phyloP scores from a whole-genome alignment of 2,797 vertebrate genomes.

The Periophthalmus magnuspinnatus region DNA sequence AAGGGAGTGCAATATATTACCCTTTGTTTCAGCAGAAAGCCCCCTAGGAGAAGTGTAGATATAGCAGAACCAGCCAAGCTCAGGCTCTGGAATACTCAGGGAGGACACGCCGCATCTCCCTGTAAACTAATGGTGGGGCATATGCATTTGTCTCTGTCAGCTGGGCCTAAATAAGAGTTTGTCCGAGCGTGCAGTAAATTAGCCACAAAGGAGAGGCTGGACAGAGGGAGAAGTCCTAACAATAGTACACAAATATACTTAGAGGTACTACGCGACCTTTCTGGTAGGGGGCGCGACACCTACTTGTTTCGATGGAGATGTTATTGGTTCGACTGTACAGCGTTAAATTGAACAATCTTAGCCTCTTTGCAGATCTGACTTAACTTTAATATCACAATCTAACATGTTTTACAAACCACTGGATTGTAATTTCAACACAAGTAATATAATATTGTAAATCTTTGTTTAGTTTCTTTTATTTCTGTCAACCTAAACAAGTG shows the following conservation, averaged over 20 bases:
- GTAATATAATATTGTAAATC: neutral
- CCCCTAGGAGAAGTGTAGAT: constrained; percentile 25
- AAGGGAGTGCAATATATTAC: constrained; percentile 50
- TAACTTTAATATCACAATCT: too few species aligned
- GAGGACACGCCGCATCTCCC: constrained; percentile 4
- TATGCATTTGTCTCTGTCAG: constrained; percentile 5
- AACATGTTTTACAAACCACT: neutral
- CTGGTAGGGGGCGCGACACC: too few species aligned
- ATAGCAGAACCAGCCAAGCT: constrained; percentile 7
- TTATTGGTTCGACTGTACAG: too few species aligned
- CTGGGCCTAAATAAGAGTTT: constrained; percentile 16
- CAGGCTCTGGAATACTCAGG: neutral
- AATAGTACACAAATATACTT: neutral
- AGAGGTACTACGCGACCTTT: neutral
- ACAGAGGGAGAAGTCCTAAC: neutral
- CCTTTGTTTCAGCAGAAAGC: constrained; percentile 45
- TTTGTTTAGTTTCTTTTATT: neutral
- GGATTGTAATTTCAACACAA: neutral
- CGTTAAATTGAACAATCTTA: too few species aligned
- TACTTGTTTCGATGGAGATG: too few species aligned
- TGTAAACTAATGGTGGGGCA: constrained; percentile 4
- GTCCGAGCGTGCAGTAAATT: constrained; percentile 9
- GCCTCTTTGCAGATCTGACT: too few species aligned
- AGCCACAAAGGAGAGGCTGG: constrained; percentile 1
- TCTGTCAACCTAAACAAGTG: neutral